phyloP scores from a whole-genome alignment of 2,888 invertebrate genomes.

The Orthonevra nobilis region DNA sequence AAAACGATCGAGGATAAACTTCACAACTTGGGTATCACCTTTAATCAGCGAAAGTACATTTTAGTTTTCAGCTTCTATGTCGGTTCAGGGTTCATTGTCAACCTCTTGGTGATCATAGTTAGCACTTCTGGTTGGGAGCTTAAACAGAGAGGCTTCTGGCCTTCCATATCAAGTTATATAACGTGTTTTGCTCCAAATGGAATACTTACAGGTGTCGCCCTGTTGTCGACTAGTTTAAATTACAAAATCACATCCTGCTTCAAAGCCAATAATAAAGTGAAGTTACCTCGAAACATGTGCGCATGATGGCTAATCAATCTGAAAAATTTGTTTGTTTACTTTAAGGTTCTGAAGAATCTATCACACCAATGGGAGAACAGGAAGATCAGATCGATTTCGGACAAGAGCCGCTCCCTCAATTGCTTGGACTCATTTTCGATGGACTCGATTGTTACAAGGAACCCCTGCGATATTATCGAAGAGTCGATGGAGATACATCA shows the following conservation, averaged over 20 bases:
- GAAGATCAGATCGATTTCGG: constrained; percentile 68
- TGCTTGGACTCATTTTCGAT: constrained; percentile 78
- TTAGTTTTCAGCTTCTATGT: constrained; percentile 69
- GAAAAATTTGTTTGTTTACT: constrained; percentile 1
- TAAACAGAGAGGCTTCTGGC: constrained; percentile 3
- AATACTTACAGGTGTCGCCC: constrained; percentile 73
- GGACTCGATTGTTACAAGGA: constrained; percentile 78
- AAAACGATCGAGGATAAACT: constrained; percentile 72
- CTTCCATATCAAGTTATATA: constrained; percentile 62
- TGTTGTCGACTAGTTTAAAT: constrained; percentile 71
- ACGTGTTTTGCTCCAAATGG: constrained; percentile 75
- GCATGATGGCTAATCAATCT: too few species aligned
- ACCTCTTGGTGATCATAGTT: constrained; percentile 59
- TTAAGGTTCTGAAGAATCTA: constrained; percentile 77
- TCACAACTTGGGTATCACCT: constrained; percentile 72
- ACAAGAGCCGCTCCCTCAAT: constrained; percentile 76
- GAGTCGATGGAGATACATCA: constrained; percentile 80
- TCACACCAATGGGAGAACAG: constrained; percentile 77
- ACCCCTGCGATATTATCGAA: constrained; percentile 78
- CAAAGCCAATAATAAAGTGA: constrained; percentile 75
- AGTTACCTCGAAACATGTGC: background rate
- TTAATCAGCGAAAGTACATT: constrained; percentile 69
- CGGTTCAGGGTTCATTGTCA: too few species aligned
- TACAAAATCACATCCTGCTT: constrained; percentile 73
- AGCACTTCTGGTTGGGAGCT: constrained; percentile 70